Base-by-base conservation (phyloP, 1,140 invertebrate genomes). In the Polypedilum pembai region DNA sequence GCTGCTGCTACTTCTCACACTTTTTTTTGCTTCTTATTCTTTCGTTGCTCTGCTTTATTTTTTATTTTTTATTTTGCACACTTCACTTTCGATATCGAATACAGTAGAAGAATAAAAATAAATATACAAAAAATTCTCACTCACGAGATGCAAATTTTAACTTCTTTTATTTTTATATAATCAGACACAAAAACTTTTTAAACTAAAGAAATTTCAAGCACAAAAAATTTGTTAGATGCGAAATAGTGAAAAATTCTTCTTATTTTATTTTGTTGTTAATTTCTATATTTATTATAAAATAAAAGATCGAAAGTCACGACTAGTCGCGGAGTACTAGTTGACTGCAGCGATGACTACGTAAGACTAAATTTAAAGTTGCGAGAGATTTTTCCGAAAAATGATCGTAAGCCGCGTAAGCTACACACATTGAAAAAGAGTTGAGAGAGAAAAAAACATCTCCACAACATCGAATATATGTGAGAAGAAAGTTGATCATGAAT, bases 401-500 rank as follows among this genome's bases (percentile, higher is more conserved):
- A 73, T 33, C 10, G 20, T 24, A 73, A 74, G 20, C 74, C 76
- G 79, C 76, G 80, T 77, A 56, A 10, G n/a, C 45, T 15, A 56
- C 41, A 45, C 41, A 45, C 41, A 45, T 41, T 45, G 41, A 56
- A 15, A 4, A 56, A 56, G 45, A 56, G 45, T n/a, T 56, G 12
- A 56, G 4, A n/a, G 45, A 56, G 45, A 56, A 15, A 33, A 33
- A 3, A 45, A 45, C 12, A 56, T 15, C 3, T 56, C n/a, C 12
- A 3, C 10, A 56, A 3, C 12, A 12, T n/a, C 45, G n/a, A 12
- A 56, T 56, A 4, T 56, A 56, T 56, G 15, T 56, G 45, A n/a
- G 45, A 56, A 12, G 15, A 56, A 56, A 12, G 10, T 8, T 15
- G 45, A 56, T 56, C 45, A 56, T 56, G 45, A 56, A 56, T 56